Base-by-base conservation (phyloP, 2,888 invertebrate genomes). In the Leptinotarsa rubiginosa region DNA sequence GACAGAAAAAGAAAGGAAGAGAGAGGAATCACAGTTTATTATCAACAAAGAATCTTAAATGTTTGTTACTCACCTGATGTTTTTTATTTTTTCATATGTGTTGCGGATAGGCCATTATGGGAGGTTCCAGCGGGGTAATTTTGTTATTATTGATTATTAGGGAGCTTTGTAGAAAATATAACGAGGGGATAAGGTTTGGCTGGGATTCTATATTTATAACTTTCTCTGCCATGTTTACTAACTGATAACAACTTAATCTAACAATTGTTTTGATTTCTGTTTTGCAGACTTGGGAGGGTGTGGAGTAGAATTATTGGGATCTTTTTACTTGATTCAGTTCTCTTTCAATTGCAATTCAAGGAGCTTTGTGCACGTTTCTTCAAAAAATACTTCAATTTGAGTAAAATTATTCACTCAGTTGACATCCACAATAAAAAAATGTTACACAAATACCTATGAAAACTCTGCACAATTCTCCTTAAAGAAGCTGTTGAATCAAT, bases 61-160 rank as follows among this genome's bases (percentile, higher is more conserved):
- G 20, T 20, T 56, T 15, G 25, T 56, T 20, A 56, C 20, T 56
- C 56, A 22, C 15, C 20, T 0, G 10, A 22, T 56, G 16, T 56
- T 20, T 56, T 56, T 56, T 20, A 22, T 56, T 22, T 56, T 56
- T 75, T 77, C 70, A 72, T 77, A 74, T 77, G 65, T 56, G 56
- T 56, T 56, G 56, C 56, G 12, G 56, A 22, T 56, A 75, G 76
- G 65, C 74, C 70, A 76, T 77, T 70, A 52, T 77, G 72, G 69
- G 76, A 59, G 74, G 76, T 59, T 67, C 64, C 62, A 64, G 49
- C 20, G 76, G 59, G 76, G 75, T 75, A 75, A 75, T 70, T 75
- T 56, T 20, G 56, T 56, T 56, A 56, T 15, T 56, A 22, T 20
- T 22, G 25, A 22, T 25, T 15, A 56, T 56, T 13, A 50, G 56